These are phyloP conservation scores for Nothura maculosa DNA, from an alignment of 2,797 vertebrate species.

Conservation along the genomic window DNA sequence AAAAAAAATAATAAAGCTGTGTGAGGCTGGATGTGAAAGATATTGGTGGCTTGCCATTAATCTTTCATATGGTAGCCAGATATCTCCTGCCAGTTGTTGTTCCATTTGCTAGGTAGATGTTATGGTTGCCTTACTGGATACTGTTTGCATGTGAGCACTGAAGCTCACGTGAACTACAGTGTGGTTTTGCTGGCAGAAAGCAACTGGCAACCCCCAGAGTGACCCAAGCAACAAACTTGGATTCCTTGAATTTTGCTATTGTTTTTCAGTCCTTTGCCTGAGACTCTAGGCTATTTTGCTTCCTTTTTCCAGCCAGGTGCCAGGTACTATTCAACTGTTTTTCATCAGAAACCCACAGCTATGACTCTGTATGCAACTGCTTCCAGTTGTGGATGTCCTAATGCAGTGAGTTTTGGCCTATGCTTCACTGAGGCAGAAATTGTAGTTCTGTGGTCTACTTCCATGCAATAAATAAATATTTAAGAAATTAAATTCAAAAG, in stretches of 20 bases:
- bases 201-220: not conserved
- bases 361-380: not conserved
- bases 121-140: not conserved
- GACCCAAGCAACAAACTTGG: not conserved
- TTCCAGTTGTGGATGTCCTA: not conserved
- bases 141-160: not conserved
- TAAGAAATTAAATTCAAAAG: not conserved
- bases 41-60: constrained; percentile 50
- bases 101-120: constrained; percentile 5
- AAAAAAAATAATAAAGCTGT: constrained; percentile 57
- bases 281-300: not conserved
- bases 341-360: not conserved
- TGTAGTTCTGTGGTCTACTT: not conserved
- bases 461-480: not conserved
- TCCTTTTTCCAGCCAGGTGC: not conserved
- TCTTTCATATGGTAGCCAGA: constrained; percentile 22
- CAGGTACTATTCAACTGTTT: not conserved
- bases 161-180: not conserved
- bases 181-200: not conserved
- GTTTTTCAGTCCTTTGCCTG: not conserved
- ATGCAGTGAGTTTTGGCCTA: not conserved
- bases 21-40: constrained; percentile 50
- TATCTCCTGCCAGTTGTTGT: constrained; percentile 12
- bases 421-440: not conserved
- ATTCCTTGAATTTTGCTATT: not conserved